phyloP scores from a whole-genome alignment of 2,888 invertebrate genomes.

The Cataglyphis altisquamis region DNA sequence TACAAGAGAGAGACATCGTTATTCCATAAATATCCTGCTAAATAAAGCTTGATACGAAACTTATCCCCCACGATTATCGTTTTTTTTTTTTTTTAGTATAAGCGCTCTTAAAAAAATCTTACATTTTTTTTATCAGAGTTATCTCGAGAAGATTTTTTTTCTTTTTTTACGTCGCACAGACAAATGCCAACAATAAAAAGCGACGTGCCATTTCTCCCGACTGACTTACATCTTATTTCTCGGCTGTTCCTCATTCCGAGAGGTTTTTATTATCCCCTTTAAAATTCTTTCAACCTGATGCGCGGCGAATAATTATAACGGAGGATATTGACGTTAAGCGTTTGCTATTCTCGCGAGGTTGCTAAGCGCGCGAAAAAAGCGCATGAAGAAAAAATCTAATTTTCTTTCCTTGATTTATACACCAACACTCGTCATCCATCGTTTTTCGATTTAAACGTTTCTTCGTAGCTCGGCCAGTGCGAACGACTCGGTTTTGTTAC shows the following conservation, averaged over 20 bases:
- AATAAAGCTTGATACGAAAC: slow-evolving; percentile 5
- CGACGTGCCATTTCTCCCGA: slow-evolving; percentile 35
- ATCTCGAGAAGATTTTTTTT: neutral
- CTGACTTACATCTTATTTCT: slow-evolving; percentile 34
- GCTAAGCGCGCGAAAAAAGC: slow-evolving; percentile 12
- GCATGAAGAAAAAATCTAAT: slow-evolving; percentile 27
- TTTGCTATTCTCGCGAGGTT: slow-evolving; percentile 11
- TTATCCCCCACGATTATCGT: neutral
- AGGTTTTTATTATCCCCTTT: slow-evolving; percentile 43
- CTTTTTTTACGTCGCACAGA: slow-evolving; percentile 29
- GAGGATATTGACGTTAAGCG: slow-evolving; percentile 14
- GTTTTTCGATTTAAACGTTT: slow-evolving; percentile 26
- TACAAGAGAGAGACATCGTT: neutral
- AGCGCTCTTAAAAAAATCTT: slow-evolving; percentile 10
- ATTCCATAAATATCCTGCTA: neutral
- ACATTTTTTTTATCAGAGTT: neutral
- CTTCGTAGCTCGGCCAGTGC: neutral
- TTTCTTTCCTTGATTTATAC: neutral
- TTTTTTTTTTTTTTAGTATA: neutral
- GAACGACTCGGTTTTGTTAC: slow-evolving; percentile 8
- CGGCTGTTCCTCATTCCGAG: slow-evolving; percentile 9
- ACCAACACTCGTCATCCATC: slow-evolving; percentile 26
- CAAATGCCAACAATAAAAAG: slow-evolving; percentile 46
- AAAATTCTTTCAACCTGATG: slow-evolving; percentile 43
- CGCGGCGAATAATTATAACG: slow-evolving; percentile 51